A percentile compares a stretch with the other conserved stretches of the same genome.
Evolutionary conservation across 2,888 invertebrate species (phyloP).

Genomic region (Unio delphinus): DNA sequence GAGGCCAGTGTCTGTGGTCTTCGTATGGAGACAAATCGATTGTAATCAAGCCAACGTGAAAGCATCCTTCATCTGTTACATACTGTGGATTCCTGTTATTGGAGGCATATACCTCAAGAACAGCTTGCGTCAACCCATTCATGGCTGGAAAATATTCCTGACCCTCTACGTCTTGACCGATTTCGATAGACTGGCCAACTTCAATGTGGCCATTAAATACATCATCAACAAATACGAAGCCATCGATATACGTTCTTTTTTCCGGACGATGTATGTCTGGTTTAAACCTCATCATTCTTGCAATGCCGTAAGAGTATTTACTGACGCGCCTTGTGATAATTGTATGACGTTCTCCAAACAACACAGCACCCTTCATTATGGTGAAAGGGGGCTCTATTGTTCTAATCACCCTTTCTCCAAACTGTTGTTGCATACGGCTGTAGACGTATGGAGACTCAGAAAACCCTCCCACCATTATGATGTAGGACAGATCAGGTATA

Average conservation of each 20-base stretch:
- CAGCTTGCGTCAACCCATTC: too few relatives aligned
- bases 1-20: too few relatives aligned
- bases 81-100: too few relatives aligned
- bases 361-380: constrained; percentile 28
- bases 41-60: too few relatives aligned
- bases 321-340: constrained; percentile 23
- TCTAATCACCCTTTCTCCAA: constrained; percentile 4
- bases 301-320: constrained; percentile 31
- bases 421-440: neutral
- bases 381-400: constrained; percentile 20
- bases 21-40: too few relatives aligned
- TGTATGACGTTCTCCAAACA: constrained; percentile 21
- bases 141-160: too few relatives aligned
- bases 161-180: too few relatives aligned
- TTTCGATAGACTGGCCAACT: constrained; percentile 8
- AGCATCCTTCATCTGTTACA: too few relatives aligned
- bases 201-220: constrained; percentile 29
- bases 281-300: constrained; percentile 22
- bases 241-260: constrained; percentile 8
- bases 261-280: constrained; percentile 11
- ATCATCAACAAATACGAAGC: constrained; percentile 15
- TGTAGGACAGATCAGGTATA: neutral
- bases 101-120: too few relatives aligned
- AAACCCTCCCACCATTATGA: constrained; percentile 1
- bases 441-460: constrained; percentile 3